These are phyloP conservation scores for Pseudomyrmex dendroicus DNA, from an alignment of 1,140 invertebrate genomes.

Conservation along the genomic window DNA sequence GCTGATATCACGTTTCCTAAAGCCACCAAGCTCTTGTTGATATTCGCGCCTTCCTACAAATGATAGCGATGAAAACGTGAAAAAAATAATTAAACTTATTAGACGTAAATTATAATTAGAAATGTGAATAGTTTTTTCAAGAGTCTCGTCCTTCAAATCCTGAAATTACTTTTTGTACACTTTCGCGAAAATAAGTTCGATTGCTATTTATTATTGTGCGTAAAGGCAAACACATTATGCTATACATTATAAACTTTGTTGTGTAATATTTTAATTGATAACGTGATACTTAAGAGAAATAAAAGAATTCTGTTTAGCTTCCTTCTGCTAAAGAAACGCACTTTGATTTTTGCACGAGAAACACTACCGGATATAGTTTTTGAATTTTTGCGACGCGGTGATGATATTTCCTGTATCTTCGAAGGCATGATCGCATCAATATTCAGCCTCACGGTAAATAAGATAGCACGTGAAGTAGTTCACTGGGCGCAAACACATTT, in stretches of 20 bases:
- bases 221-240: not conserved
- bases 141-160: not conserved
- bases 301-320: too few species aligned
- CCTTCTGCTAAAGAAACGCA: constrained; percentile 27
- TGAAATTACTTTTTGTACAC: not conserved
- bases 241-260: not conserved
- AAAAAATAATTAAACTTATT: not conserved
- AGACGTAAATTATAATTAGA: too few species aligned
- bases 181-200: not conserved
- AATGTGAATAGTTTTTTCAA: too few species aligned
- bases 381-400: constrained; percentile 5
- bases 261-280: not conserved
- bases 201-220: not conserved
- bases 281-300: not conserved
- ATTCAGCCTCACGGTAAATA: not conserved
- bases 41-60: constrained; percentile 90
- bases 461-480: not conserved
- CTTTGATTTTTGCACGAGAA: constrained; percentile 25
- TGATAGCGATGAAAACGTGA: not conserved
- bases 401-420: constrained; percentile 6
- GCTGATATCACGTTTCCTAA: constrained; percentile 92
- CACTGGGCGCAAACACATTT: not conserved
- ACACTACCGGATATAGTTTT: constrained; percentile 6
- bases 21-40: constrained; percentile 93
- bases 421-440: constrained; percentile 22